phyloP scores from a whole-genome alignment of 2,888 invertebrate genomes.

The Drosophila kambysellisi region DNA sequence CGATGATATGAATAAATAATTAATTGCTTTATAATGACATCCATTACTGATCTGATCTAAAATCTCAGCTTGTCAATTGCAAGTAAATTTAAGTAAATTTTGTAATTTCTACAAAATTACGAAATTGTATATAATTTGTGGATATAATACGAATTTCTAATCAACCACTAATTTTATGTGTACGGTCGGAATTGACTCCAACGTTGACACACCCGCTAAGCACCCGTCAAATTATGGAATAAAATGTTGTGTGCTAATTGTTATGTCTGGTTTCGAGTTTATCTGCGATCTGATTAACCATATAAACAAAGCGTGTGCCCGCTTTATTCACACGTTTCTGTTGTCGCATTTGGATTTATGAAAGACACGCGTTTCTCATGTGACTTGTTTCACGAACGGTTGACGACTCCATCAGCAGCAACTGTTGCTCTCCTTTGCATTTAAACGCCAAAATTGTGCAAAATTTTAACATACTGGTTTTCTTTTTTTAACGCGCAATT shows the following conservation, averaged over 20 bases:
- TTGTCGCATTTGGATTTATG: constrained; percentile 57
- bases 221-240: constrained; percentile 15
- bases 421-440: constrained; percentile 7
- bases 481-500: constrained; percentile 21
- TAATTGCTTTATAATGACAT: constrained; percentile 4
- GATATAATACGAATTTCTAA: background rate
- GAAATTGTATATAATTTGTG: background rate
- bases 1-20: constrained; percentile 2
- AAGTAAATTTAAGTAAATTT: background rate
- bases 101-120: too few relatives aligned
- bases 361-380: constrained; percentile 73
- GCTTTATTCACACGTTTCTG: constrained; percentile 70
- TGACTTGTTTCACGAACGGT: constrained; percentile 48
- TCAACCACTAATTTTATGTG: background rate
- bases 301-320: constrained; percentile 61
- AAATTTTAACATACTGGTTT: constrained; percentile 22
- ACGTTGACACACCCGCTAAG: background rate
- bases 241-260: constrained; percentile 28
- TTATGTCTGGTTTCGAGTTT: constrained; percentile 36
- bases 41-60: background rate
- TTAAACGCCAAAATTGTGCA: constrained; percentile 47
- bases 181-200: background rate
- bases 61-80: background rate
- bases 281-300: constrained; percentile 68
- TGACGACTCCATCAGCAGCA: constrained; percentile 18